Percentiles rank a stretch among this genome's conserved stretches.
Evolutionary conservation across 2,113 vertebrate genomes (phyloP).

Genomic region (Brachyhypopomus gauderio): DNA sequence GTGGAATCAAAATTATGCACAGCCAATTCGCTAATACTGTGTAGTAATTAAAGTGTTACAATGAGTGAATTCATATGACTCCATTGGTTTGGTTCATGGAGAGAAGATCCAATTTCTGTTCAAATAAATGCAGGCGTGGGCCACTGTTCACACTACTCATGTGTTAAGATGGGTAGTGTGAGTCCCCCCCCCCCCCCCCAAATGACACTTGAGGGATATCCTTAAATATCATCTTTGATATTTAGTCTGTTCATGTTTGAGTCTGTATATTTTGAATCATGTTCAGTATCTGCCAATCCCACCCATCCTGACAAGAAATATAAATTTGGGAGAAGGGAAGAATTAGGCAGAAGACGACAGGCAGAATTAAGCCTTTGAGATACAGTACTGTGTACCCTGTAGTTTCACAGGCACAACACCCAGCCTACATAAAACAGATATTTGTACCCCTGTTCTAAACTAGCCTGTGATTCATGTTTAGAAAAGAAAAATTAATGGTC

Average conservation of each 20-base stretch:
- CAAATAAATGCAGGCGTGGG: too few species aligned
- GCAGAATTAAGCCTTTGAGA: neutral
- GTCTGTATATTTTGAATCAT: neutral
- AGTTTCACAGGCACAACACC: conserved; percentile 66
- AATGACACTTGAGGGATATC: neutral
- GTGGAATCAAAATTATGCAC: too few species aligned
- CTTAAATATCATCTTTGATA: neutral
- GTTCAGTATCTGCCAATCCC: too few species aligned
- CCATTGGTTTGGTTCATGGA: neutral
- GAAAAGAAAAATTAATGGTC: neutral
- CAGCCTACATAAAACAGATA: conserved; percentile 25
- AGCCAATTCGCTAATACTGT: too few species aligned
- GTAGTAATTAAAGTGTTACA: neutral
- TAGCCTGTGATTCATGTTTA: neutral
- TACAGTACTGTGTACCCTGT: conserved; percentile 77
- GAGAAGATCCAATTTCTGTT: too few species aligned
- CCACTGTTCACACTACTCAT: too few species aligned
- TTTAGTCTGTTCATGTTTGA: neutral
- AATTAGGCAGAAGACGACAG: too few species aligned
- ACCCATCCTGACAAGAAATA: too few species aligned
- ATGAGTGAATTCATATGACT: neutral
- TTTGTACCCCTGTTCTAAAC: neutral
- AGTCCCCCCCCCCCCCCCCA: too few species aligned
- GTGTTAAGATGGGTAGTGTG: too few species aligned
- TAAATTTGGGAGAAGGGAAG: too few species aligned